Percentiles rank a stretch among this genome's conserved stretches.
These are phyloP conservation scores for Pagetopsis macropterus DNA, from an alignment of 2,797 vertebrate genomes.

Conservation along the genomic window DNA sequence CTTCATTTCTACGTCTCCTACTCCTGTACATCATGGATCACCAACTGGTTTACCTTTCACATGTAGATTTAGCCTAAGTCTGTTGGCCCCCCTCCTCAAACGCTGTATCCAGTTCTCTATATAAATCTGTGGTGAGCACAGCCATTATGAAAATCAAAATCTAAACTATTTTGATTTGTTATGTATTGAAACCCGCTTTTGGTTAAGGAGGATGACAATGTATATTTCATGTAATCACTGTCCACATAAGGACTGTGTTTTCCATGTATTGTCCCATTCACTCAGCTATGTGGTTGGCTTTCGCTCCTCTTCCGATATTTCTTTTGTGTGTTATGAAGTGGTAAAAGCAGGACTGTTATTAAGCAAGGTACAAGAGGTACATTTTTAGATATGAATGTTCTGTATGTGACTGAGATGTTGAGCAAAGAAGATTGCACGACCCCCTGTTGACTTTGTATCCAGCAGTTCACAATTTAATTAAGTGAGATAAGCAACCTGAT, in stretches of 20 bases:
- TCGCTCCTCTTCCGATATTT: not conserved
- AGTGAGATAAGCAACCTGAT: slow-evolving; percentile 33
- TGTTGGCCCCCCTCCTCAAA: not conserved
- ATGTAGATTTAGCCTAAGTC: not conserved
- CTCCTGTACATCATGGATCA: not conserved
- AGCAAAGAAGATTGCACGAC: slow-evolving; percentile 14
- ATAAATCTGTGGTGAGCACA: too few relatives aligned
- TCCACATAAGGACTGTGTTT: not conserved
- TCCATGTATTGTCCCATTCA: too few relatives aligned
- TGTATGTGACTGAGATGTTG: slow-evolving; percentile 5
- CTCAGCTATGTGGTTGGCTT: not conserved
- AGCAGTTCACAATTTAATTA: slow-evolving; percentile 19
- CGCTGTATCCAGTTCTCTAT: too few relatives aligned
- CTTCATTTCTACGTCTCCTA: not conserved
- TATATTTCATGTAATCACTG: not conserved
- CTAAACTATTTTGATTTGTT: not conserved
- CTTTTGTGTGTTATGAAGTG: slow-evolving; percentile 10
- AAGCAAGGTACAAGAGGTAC: slow-evolving; percentile 12
- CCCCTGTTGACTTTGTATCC: slow-evolving; percentile 26
- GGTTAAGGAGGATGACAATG: not conserved
- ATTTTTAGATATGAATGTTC: slow-evolving; percentile 13
- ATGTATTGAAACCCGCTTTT: not conserved
- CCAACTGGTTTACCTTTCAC: not conserved
- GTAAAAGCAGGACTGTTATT: slow-evolving; percentile 31
- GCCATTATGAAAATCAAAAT: too few relatives aligned